Evolutionary conservation across 1,140 invertebrate species (phyloP).

Genomic region (Cydia pomonella): DNA sequence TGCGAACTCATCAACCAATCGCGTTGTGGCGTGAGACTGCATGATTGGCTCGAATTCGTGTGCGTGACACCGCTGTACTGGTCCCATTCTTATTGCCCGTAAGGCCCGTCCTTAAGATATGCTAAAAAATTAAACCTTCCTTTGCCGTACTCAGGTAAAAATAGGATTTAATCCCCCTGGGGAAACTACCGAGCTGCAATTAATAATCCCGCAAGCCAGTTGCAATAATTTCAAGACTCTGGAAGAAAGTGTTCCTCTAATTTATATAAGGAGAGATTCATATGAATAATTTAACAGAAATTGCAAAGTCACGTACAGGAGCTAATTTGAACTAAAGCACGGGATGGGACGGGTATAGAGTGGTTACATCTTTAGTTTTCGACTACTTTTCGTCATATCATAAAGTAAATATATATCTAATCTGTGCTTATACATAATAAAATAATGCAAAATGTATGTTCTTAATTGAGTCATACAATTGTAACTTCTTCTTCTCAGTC

Average conservation of each 20-base stretch:
- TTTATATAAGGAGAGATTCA: slow-evolving; percentile 44
- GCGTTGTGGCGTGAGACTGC: too few relatives aligned
- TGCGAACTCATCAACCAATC: too few relatives aligned
- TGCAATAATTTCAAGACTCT: slow-evolving; percentile 16
- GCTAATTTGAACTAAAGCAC: slow-evolving; percentile 58
- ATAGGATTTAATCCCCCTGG: background rate
- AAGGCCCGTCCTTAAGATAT: too few relatives aligned
- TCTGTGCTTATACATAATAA: too few relatives aligned
- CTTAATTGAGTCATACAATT: too few relatives aligned
- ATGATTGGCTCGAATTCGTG: too few relatives aligned
- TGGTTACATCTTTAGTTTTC: slow-evolving; percentile 37
- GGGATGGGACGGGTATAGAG: slow-evolving; percentile 41
- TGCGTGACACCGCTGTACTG: too few relatives aligned
- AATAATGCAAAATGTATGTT: too few relatives aligned
- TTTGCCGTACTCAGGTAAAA: background rate
- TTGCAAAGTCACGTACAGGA: slow-evolving; percentile 57
- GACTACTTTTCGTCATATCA: too few relatives aligned
- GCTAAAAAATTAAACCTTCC: background rate
- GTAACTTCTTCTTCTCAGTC: too few relatives aligned
- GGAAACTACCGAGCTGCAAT: background rate
- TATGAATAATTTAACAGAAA: slow-evolving; percentile 62
- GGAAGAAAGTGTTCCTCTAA: slow-evolving; percentile 28
- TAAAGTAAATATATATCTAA: too few relatives aligned
- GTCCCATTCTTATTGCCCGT: too few relatives aligned
- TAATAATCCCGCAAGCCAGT: slow-evolving; percentile 18